Conservation (phyloP, 2,888 invertebrate genomes). For the Leucoptera coffeella region DNA sequence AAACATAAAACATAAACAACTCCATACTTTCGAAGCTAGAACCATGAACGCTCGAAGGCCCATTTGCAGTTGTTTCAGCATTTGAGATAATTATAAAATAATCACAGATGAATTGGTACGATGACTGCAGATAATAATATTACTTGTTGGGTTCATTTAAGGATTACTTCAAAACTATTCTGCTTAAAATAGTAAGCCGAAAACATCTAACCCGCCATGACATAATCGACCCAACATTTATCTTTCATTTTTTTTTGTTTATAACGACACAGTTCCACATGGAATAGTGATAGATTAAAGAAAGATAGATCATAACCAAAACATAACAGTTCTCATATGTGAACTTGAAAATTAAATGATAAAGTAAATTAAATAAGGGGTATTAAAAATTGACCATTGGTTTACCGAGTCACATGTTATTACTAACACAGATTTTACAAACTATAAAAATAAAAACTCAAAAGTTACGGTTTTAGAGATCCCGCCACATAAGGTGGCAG, state of each 20-base stretch:
- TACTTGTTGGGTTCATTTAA: conserved; percentile 44
- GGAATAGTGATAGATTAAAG: too few relatives aligned
- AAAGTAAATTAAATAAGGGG: too few relatives aligned
- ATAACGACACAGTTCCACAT: neutral
- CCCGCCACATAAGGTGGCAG: too few relatives aligned
- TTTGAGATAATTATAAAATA: conserved; percentile 55
- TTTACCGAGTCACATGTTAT: too few relatives aligned
- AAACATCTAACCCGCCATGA: conserved; percentile 55
- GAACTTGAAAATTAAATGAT: too few relatives aligned
- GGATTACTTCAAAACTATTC: conserved; percentile 46
- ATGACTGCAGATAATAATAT: conserved; percentile 28
- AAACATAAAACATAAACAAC: conserved; percentile 96
- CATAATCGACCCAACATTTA: conserved; percentile 45
- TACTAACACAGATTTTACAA: too few relatives aligned
- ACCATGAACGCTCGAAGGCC: conserved; percentile 95
- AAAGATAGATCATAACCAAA: too few relatives aligned
- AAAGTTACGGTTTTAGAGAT: too few relatives aligned
- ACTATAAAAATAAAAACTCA: too few relatives aligned
- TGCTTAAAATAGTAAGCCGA: conserved; percentile 41
- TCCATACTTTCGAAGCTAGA: conserved; percentile 97
- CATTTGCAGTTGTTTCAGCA: conserved; percentile 98
- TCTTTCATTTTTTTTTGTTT: neutral
- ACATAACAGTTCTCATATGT: too few relatives aligned
- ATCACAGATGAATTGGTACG: conserved; percentile 34
- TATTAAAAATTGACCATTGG: too few relatives aligned